Percentiles rank a stretch among this genome's conserved stretches.
These are phyloP conservation scores for Aix galericulata DNA, from an alignment of 2,113 vertebrate genomes.

Conservation along the genomic window DNA sequence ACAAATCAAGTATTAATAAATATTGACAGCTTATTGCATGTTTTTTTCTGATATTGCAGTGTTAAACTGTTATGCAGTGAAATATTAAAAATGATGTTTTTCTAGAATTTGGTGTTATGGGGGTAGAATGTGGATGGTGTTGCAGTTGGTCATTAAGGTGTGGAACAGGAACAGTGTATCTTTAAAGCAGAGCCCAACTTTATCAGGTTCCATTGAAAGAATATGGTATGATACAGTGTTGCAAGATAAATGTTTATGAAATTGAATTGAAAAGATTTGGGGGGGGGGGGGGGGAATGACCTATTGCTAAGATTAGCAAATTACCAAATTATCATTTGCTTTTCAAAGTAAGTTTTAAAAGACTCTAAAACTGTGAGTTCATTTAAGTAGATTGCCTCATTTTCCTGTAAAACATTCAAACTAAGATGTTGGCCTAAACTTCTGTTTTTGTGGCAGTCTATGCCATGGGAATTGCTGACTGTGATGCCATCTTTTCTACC, in stretches of 20 bases:
- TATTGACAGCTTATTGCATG: not conserved
- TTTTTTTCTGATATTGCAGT: not conserved
- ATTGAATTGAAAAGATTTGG: not conserved
- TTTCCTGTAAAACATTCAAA: not conserved
- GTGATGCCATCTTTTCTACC: not conserved
- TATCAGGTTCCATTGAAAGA: not conserved
- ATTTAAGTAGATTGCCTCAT: not conserved
- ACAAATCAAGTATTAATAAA: not conserved
- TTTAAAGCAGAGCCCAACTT: not conserved
- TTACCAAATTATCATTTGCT: not conserved
- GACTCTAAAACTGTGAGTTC: not conserved
- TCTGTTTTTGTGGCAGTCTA: not conserved
- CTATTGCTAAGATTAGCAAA: not conserved
- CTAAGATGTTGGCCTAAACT: not conserved
- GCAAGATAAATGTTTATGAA: not conserved
- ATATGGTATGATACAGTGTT: not conserved
- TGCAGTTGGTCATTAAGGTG: not conserved
- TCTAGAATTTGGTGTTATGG: not conserved
- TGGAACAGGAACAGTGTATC: not conserved
- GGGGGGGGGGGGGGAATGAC: not conserved
- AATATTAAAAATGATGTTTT: not conserved
- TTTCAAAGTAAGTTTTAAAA: not conserved
- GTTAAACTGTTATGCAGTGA: not conserved
- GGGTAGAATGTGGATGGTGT: not conserved
- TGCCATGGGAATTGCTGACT: not conserved